A percentile compares a stretch with the other conserved stretches of the same genome.
These are phyloP conservation scores for Bettongia penicillata DNA, from an alignment of 2,113 vertebrate genomes.

Conservation along the genomic window DNA sequence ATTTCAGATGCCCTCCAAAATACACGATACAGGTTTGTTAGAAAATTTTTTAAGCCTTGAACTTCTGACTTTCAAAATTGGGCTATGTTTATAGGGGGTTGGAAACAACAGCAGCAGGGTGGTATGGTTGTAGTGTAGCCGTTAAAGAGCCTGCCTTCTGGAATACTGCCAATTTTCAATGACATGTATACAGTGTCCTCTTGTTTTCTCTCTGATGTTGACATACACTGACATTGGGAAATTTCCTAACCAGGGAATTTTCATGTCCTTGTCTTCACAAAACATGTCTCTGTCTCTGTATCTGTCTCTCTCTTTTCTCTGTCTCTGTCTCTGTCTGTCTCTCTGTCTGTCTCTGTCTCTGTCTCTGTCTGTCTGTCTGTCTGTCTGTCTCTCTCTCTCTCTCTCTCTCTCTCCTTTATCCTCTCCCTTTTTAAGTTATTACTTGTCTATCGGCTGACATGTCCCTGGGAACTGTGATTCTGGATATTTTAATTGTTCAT, in stretches of 20 bases:
- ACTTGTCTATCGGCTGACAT: not conserved
- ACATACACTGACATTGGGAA: not conserved
- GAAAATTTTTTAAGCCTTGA: not conserved
- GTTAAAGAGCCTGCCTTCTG: accelerated
- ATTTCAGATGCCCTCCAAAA: not conserved
- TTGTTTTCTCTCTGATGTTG: not conserved
- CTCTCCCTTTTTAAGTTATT: not conserved
- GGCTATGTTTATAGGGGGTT: not conserved
- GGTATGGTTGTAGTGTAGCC: not conserved
- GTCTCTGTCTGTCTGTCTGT: not conserved
- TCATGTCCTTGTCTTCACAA: slow-evolving; percentile 21
- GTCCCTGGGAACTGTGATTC: not conserved
- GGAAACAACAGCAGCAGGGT: not conserved
- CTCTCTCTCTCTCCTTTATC: too few species aligned
- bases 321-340: not conserved
- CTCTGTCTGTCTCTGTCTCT: not conserved
- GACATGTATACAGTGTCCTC: accelerated
- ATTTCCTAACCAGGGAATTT: not conserved
- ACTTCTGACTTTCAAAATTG: not conserved
- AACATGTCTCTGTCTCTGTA: not conserved
- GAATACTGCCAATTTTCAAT: not conserved
- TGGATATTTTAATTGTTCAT: slow-evolving; percentile 15
- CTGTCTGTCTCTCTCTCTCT: too few species aligned
- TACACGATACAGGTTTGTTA: not conserved
- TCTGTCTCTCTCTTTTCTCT: too few species aligned